Conservation (phyloP, 2,797 vertebrate genomes). For the Valencia hispanica region DNA sequence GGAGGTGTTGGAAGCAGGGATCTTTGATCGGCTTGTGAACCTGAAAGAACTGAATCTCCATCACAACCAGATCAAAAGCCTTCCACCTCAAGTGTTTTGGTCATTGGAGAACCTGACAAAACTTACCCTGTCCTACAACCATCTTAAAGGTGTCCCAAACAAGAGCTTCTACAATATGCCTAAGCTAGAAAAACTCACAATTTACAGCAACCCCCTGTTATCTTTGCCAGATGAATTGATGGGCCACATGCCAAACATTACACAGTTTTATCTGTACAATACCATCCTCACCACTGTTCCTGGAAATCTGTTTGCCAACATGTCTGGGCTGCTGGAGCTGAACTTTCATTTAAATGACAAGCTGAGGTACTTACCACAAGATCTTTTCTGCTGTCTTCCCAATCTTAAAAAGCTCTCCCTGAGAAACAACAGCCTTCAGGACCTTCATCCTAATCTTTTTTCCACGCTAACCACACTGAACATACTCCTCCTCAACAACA, state of each 20-base stretch:
- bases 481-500: constrained; percentile 76
- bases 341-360: constrained; percentile 79
- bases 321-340: constrained; percentile 82
- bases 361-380: constrained; percentile 80
- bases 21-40: constrained; percentile 78
- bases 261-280: constrained; percentile 81
- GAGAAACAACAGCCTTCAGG: constrained; percentile 75
- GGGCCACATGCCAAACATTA: constrained; percentile 84
- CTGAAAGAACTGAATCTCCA: constrained; percentile 81
- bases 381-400: constrained; percentile 81
- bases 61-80: constrained; percentile 77
- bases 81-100: constrained; percentile 83
- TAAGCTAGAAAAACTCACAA: constrained; percentile 77
- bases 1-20: constrained; percentile 72
- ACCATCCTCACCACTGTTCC: constrained; percentile 87
- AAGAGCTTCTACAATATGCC: constrained; percentile 84
- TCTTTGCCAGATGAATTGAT: constrained; percentile 84
- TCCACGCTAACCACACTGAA: constrained; percentile 72
- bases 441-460: constrained; percentile 81
- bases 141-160: constrained; percentile 77
- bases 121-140: constrained; percentile 84
- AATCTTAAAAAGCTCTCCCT: constrained; percentile 82
- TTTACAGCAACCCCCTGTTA: constrained; percentile 86
- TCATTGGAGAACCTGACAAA: constrained; percentile 74
- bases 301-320: constrained; percentile 85